phyloP scores from a whole-genome alignment of 2,797 vertebrate genomes.

The Sciaenops ocellatus region DNA sequence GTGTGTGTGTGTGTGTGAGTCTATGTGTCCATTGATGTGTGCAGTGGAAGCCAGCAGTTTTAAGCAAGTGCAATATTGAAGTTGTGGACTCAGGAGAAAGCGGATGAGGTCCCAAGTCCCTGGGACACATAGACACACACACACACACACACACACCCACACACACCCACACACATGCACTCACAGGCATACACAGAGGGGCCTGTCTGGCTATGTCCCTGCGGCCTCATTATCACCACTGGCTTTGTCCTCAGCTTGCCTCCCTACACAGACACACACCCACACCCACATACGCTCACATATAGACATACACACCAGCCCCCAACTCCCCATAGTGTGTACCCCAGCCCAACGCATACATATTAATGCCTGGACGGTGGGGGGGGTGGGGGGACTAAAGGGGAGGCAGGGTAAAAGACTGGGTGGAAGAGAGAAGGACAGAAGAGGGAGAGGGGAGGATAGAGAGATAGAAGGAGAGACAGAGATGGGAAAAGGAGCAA shows the following conservation, averaged over 20 bases:
- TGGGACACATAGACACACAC: slow-evolving; percentile 55
- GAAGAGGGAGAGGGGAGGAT: slow-evolving; percentile 63
- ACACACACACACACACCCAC: slow-evolving; percentile 35
- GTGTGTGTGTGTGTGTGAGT: slow-evolving; percentile 36
- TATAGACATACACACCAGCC: slow-evolving; percentile 67
- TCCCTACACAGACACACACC: slow-evolving; percentile 67
- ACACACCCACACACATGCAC: slow-evolving; percentile 42
- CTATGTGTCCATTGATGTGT: slow-evolving; percentile 70
- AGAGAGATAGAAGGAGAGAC: slow-evolving; percentile 61
- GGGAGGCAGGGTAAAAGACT: slow-evolving; percentile 69
- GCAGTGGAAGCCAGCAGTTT: slow-evolving; percentile 72
- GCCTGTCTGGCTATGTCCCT: slow-evolving; percentile 84
- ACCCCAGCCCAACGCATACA: slow-evolving; percentile 82
- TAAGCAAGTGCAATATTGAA: slow-evolving; percentile 79
- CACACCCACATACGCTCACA: slow-evolving; percentile 50
- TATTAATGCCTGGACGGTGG: slow-evolving; percentile 81
- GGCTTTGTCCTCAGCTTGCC: slow-evolving; percentile 85
- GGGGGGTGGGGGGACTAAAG: slow-evolving; percentile 64
- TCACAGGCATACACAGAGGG: slow-evolving; percentile 69
- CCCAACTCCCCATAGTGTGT: slow-evolving; percentile 80
- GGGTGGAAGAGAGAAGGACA: slow-evolving; percentile 69
- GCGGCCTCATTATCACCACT: slow-evolving; percentile 86
- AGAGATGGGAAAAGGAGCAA: slow-evolving; percentile 62
- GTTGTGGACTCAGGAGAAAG: slow-evolving; percentile 80
- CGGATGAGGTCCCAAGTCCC: slow-evolving; percentile 73